Conservation (phyloP, 2,797 vertebrate genomes). For the Megalops cyprinoides region DNA sequence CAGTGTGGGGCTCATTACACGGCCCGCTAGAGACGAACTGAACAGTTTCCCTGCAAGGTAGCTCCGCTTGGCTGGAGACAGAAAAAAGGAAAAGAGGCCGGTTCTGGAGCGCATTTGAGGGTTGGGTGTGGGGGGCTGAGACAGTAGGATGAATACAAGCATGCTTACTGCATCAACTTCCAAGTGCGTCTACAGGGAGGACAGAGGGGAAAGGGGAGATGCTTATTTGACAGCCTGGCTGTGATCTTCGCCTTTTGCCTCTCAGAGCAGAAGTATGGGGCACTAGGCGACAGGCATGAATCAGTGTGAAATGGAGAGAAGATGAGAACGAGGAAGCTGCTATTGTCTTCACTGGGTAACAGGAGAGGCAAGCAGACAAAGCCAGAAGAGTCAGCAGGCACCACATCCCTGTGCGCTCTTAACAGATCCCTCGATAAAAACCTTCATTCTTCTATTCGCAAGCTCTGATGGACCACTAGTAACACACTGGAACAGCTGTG, state of each 20-base stretch:
- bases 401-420: neutral
- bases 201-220: neutral
- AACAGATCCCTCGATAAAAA: too few species aligned
- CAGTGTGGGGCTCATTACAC: conserved; percentile 52
- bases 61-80: conserved; percentile 56
- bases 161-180: neutral
- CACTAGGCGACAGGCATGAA: too few species aligned
- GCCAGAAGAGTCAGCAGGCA: neutral
- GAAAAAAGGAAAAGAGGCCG: neutral
- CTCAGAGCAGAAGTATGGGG: neutral
- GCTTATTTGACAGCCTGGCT: neutral
- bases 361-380: conserved; percentile 46
- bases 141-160: neutral
- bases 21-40: conserved; percentile 33
- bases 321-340: too few species aligned
- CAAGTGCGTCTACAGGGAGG: neutral
- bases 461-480: neutral
- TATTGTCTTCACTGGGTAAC: neutral
- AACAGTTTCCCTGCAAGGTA: conserved; percentile 36
- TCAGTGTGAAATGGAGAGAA: too few species aligned
- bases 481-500: too few species aligned
- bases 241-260: neutral
- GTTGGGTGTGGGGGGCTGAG: too few species aligned
- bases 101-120: neutral
- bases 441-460: too few species aligned